Evolutionary conservation across 2,113 vertebrate species (phyloP).

Genomic region (Burhinus bistriatus): DNA sequence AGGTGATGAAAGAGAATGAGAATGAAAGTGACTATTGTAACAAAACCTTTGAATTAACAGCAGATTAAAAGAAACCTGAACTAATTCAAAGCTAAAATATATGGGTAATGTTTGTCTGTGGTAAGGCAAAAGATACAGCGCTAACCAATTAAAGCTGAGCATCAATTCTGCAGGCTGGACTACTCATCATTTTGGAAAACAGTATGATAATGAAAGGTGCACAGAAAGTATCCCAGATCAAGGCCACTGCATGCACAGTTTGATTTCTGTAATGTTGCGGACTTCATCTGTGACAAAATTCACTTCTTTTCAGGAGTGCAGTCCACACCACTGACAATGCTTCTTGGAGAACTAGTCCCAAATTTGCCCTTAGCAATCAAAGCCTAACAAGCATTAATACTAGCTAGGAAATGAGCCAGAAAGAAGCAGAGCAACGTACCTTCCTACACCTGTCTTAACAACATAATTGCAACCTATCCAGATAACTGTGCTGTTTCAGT

Average conservation of each 20-base stretch:
- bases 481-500: not conserved
- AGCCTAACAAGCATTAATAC: not conserved
- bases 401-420: not conserved
- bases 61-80: constrained; percentile 13
- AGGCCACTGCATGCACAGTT: not conserved
- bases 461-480: not conserved
- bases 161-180: not conserved
- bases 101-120: not conserved
- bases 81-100: constrained; percentile 14
- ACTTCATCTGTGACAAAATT: not conserved
- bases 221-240: not conserved
- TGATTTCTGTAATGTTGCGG: not conserved
- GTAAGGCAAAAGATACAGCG: not conserved
- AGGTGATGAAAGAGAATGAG: constrained; percentile 29
- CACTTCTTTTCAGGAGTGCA: not conserved
- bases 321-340: not conserved
- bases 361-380: not conserved
- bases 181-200: not conserved
- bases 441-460: not conserved
- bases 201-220: not conserved
- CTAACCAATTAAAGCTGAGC: not conserved
- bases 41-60: constrained; percentile 40
- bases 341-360: not conserved
- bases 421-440: not conserved
- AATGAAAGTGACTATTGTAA: constrained; percentile 31